phyloP scores from a whole-genome alignment of 2,797 vertebrate genomes.

The Antrozous pallidus region DNA sequence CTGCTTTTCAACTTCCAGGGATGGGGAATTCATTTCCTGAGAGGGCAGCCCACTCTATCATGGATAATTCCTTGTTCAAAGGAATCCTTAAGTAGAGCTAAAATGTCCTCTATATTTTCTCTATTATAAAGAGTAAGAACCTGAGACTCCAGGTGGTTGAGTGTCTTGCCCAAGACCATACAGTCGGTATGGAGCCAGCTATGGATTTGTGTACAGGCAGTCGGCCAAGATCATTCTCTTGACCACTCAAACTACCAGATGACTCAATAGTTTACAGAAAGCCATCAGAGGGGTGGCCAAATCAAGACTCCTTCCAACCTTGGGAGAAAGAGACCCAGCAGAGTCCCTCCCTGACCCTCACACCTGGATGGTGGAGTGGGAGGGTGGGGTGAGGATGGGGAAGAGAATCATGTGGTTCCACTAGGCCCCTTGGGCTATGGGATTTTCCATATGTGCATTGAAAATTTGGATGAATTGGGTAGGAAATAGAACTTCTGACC shows the following conservation, averaged over 20 bases:
- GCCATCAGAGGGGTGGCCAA: neutral
- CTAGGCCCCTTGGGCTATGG: accelerated
- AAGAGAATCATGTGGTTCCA: neutral
- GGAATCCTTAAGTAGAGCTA: neutral
- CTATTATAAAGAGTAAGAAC: neutral
- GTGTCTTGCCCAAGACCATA: neutral
- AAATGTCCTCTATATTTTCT: neutral
- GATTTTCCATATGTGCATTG: neutral
- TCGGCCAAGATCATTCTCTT: neutral
- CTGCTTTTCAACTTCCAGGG: neutral
- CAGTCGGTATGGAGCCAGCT: neutral
- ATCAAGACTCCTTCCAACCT: neutral
- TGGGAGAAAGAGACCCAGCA: neutral
- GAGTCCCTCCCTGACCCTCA: neutral
- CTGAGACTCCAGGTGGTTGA: neutral
- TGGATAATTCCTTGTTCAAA: neutral
- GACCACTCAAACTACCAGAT: neutral
- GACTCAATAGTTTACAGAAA: neutral
- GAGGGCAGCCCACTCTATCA: neutral
- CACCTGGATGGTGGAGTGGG: neutral
- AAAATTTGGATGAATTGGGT: no score
- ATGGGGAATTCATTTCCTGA: neutral
- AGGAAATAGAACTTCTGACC: neutral
- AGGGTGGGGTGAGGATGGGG: no score
- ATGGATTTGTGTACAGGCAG: neutral